Evolutionary conservation across 2,888 invertebrate genomes (phyloP).

Genomic region (Camponotus fellah): DNA sequence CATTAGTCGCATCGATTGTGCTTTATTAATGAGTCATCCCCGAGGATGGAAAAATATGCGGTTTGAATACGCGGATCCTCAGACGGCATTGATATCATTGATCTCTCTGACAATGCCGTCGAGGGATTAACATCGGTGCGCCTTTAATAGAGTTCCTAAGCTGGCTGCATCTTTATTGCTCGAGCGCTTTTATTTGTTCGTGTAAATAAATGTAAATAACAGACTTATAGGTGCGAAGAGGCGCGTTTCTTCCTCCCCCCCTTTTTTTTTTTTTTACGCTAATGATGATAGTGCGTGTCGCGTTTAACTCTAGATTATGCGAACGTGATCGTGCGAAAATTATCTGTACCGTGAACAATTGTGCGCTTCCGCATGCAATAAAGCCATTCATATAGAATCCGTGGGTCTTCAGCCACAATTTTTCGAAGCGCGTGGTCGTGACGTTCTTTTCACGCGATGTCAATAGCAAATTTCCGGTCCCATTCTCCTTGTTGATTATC

Average conservation of each 20-base stretch:
- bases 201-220: background rate
- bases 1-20: slow-evolving; percentile 11
- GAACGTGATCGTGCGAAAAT: background rate
- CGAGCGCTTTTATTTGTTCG: background rate
- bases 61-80: background rate
- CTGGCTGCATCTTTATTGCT: background rate
- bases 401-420: background rate
- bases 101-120: slow-evolving; percentile 12
- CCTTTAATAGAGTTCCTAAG: background rate
- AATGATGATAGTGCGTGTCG: background rate
- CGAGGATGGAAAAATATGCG: background rate
- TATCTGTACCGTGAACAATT: slow-evolving; percentile 5
- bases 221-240: too few relatives aligned
- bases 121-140: slow-evolving; percentile 4
- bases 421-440: background rate
- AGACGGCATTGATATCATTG: slow-evolving; percentile 1
- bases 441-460: background rate
- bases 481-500: background rate
- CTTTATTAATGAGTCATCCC: slow-evolving; percentile 19
- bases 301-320: background rate
- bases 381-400: background rate
- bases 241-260: background rate
- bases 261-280: background rate
- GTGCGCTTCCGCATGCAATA: background rate
- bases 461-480: background rate